Percentiles rank a stretch among this genome's conserved stretches.
Conservation (phyloP, 2,113 vertebrate genomes). For the Andinoacara biseriatus region DNA sequence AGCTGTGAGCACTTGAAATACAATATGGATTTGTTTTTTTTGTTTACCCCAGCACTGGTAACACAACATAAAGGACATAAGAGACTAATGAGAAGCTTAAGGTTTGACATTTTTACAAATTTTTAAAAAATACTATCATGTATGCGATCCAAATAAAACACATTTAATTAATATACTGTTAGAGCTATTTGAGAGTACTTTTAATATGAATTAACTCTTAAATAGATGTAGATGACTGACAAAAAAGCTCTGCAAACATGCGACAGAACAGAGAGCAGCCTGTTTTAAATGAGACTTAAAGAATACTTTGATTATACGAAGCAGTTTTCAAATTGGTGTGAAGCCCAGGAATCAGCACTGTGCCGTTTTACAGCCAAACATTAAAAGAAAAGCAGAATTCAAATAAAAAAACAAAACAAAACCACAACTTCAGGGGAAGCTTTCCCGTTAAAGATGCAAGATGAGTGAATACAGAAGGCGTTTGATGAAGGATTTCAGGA, state of each 20-base stretch:
- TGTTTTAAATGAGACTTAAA: not conserved
- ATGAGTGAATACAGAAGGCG: not conserved
- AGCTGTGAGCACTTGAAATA: not conserved
- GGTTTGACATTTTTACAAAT: not conserved
- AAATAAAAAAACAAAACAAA: not conserved
- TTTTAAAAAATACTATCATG: not conserved
- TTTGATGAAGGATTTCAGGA: not conserved
- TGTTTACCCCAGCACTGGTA: not conserved
- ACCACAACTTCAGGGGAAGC: not conserved
- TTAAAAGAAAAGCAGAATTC: not conserved
- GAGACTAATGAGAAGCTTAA: not conserved
- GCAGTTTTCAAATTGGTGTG: not conserved
- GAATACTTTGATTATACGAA: not conserved
- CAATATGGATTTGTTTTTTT: not conserved
- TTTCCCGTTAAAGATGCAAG: not conserved
- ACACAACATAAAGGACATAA: not conserved
- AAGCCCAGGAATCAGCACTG: constrained; percentile 1
- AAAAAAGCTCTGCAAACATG: not conserved
- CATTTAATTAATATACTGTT: not conserved
- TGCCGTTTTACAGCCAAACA: not conserved
- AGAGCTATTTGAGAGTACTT: not conserved
- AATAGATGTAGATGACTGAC: not conserved
- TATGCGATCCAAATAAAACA: not conserved
- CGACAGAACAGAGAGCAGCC: not conserved
- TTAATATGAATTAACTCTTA: not conserved